A percentile compares a stretch with the other conserved stretches of the same genome.
phyloP scores from a whole-genome alignment of 2,113 vertebrate species.

The Microtus ochrogaster region DNA sequence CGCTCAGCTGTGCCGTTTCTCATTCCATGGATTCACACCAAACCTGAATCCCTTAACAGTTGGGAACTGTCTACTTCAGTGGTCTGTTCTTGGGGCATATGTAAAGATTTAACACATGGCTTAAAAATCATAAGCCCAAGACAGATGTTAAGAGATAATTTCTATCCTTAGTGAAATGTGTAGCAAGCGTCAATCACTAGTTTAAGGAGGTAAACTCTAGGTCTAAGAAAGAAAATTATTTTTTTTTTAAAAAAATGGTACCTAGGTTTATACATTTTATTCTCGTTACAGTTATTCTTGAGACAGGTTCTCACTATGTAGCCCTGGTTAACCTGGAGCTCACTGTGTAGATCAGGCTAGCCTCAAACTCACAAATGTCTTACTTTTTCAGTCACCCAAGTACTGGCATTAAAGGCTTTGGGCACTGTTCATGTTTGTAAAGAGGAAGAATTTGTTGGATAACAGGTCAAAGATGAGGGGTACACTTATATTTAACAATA shows the following conservation, averaged over 20 bases:
- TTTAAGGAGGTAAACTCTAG: background rate
- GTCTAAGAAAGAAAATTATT: background rate
- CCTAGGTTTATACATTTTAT: background rate
- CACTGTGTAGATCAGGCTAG: background rate
- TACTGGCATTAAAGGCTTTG: background rate
- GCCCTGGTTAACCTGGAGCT: background rate
- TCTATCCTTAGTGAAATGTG: background rate
- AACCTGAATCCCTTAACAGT: background rate
- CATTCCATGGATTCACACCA: background rate
- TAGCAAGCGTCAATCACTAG: background rate
- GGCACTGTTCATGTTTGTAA: background rate
- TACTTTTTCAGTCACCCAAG: background rate
- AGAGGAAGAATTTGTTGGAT: background rate
- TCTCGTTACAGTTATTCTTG: background rate
- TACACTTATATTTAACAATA: background rate
- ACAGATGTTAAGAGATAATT: background rate
- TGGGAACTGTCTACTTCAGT: background rate
- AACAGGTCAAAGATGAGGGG: background rate
- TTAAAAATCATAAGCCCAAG: constrained; percentile 15
- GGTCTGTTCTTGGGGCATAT: background rate
- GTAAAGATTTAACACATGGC: background rate
- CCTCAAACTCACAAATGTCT: background rate
- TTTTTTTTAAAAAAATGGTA: background rate
- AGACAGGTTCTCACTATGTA: background rate
- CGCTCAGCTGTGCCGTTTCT: background rate